A percentile compares a stretch with the other conserved stretches of the same genome.
phyloP scores from a whole-genome alignment of 2,113 vertebrate genomes.

The Hiodon tergisus region DNA sequence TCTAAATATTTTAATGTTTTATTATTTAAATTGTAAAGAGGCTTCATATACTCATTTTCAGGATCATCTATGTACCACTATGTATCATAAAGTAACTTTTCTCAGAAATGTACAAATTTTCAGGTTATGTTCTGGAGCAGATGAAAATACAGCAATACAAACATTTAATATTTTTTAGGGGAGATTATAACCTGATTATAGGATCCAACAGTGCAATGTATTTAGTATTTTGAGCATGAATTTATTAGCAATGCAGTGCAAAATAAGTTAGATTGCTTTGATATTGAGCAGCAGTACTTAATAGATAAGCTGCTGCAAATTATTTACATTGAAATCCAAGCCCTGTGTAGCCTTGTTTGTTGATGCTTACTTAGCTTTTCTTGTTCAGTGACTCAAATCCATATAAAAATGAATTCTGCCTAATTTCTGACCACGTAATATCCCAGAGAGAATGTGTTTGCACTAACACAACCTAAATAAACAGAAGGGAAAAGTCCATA shows the following conservation, averaged over 20 bases:
- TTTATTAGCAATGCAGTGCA: background rate
- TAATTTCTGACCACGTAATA: background rate
- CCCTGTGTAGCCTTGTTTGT: background rate
- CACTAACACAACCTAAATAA: background rate
- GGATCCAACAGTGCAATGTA: background rate
- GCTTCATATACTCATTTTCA: too few relatives aligned
- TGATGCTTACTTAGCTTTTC: background rate
- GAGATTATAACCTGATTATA: constrained; percentile 12
- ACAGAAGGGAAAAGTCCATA: background rate
- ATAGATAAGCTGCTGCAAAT: background rate
- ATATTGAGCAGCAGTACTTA: background rate
- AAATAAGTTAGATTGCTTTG: background rate
- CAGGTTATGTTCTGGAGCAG: background rate
- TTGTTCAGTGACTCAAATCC: background rate
- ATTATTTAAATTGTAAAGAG: too few relatives aligned
- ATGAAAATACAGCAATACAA: constrained; percentile 1
- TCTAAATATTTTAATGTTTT: too few relatives aligned
- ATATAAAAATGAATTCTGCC: background rate
- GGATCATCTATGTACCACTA: background rate
- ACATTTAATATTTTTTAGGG: constrained; percentile 16
- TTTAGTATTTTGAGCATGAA: background rate
- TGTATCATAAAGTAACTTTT: background rate
- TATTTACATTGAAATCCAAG: background rate
- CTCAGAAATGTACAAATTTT: background rate
- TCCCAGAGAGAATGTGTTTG: background rate